A percentile compares a stretch with the other conserved stretches of the same genome.
phyloP scores from a whole-genome alignment of 2,113 vertebrate genomes.

The rabbit (Oryctolagus cuniculus) region mOryCun1.1 NC_091436.1:83135001-83135500 shows the following conservation, averaged over 20 bases:
- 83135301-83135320: background rate
- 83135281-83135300: slow-evolving; percentile 34
- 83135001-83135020: slow-evolving; percentile 4
- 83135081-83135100: slow-evolving; percentile 33
- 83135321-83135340: background rate
- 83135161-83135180: background rate
- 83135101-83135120: background rate
- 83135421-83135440: background rate
- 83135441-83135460: slow-evolving; percentile 32
- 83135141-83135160: background rate
- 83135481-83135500: background rate
- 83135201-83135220: background rate
- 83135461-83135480: slow-evolving; percentile 2
- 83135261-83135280: background rate
- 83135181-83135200: background rate
- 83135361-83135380: background rate
- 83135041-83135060: slow-evolving; percentile 64
- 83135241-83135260: background rate
- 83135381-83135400: background rate
- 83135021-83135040: slow-evolving; percentile 66
- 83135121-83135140: rapidly evolving
- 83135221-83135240: background rate
- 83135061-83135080: slow-evolving; percentile 5
- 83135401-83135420: background rate
- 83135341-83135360: slow-evolving; percentile 37